Conservation (phyloP, 2,113 vertebrate genomes). For the Trinectes maculatus region DNA sequence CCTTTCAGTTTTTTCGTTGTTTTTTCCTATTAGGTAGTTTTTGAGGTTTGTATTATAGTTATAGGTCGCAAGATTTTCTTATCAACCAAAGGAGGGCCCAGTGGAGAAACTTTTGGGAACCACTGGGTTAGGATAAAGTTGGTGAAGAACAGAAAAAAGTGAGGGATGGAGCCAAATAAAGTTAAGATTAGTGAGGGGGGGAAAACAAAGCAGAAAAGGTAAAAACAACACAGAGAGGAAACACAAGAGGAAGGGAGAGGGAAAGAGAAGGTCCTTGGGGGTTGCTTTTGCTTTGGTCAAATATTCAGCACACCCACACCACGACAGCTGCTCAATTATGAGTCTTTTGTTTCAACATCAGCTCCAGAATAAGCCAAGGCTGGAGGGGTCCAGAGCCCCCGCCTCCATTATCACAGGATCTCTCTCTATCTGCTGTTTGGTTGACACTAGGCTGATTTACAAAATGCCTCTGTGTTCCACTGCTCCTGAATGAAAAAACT, state of each 20-base stretch:
- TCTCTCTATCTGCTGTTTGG: constrained; percentile 43
- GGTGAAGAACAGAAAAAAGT: no score
- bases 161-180: neutral
- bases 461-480: constrained; percentile 39
- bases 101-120: no score
- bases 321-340: constrained; percentile 33
- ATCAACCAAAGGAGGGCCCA: no score
- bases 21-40: no score
- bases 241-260: neutral
- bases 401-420: constrained; percentile 45
- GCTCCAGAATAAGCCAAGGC: constrained; percentile 22
- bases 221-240: neutral
- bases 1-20: no score
- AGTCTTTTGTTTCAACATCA: constrained; percentile 49
- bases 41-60: no score
- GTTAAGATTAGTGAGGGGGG: neutral
- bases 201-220: neutral
- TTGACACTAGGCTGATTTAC: constrained; percentile 13
- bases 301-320: constrained; percentile 45
- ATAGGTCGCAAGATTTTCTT: no score
- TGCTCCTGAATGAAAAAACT: constrained; percentile 7
- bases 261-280: constrained; percentile 50
- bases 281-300: constrained; percentile 43
- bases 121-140: no score
- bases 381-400: constrained; percentile 12